A percentile compares a stretch with the other conserved stretches of the same genome.
phyloP scores from a whole-genome alignment of 1,140 invertebrate species.

The Geopemphigus sp. region DNA sequence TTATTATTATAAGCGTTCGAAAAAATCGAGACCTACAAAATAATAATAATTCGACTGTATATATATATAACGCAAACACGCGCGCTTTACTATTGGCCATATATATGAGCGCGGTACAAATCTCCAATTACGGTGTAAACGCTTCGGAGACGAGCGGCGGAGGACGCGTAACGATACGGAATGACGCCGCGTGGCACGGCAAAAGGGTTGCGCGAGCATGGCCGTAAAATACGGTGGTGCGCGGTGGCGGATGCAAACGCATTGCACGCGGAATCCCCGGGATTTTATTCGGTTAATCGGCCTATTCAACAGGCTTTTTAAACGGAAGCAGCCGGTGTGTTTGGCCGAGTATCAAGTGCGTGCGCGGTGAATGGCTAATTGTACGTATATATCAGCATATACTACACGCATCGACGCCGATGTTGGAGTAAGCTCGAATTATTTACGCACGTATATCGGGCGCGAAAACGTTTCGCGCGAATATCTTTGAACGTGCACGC shows the following conservation, averaged over 20 bases:
- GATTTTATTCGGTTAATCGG: slow-evolving; percentile 37
- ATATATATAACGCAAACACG: no score
- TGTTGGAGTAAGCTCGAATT: background rate
- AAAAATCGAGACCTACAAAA: no score
- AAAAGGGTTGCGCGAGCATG: background rate
- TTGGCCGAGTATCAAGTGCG: background rate
- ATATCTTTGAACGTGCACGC: background rate
- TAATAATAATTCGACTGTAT: no score
- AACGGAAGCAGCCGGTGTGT: background rate
- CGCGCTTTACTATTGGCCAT: background rate
- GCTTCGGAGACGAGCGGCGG: background rate
- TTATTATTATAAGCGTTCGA: no score
- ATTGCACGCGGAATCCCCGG: background rate
- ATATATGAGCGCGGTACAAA: background rate
- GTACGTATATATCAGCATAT: background rate
- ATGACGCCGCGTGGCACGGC: background rate
- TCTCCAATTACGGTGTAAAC: slow-evolving; percentile 13
- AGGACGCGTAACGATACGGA: no score
- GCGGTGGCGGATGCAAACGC: background rate
- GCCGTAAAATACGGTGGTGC: no score
- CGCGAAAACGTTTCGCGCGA: background rate
- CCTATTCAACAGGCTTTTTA: slow-evolving; percentile 34
- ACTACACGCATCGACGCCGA: no score
- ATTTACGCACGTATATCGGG: background rate
- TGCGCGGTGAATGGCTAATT: background rate